Percentiles rank a stretch among this genome's conserved stretches.
These are phyloP conservation scores for Danionella cerebrum DNA, from an alignment of 2,113 vertebrate species.

Conservation along the genomic window DNA sequence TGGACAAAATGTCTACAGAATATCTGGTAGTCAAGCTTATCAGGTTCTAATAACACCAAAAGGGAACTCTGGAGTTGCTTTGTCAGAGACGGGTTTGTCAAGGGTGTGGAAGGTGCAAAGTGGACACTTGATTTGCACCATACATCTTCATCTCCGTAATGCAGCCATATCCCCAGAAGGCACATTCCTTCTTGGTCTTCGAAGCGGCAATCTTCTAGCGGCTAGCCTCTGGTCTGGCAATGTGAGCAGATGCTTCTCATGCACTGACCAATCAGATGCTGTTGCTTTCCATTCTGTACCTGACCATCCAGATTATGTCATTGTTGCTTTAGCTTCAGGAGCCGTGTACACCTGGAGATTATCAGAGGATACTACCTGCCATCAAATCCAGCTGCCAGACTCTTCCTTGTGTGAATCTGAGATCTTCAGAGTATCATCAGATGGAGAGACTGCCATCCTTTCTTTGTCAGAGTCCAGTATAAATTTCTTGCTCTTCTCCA, in stretches of 20 bases:
- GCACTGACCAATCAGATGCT: slow-evolving; percentile 43
- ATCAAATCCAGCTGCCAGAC: slow-evolving; percentile 58
- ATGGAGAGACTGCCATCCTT: slow-evolving; percentile 58
- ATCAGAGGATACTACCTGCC: slow-evolving; percentile 60
- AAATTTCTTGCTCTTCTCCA: slow-evolving; percentile 55
- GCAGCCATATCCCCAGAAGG: slow-evolving; percentile 62
- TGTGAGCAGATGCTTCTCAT: slow-evolving; percentile 60
- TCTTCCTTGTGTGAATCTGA: slow-evolving; percentile 42
- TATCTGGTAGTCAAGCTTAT: slow-evolving; percentile 50
- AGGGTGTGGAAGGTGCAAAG: slow-evolving; percentile 63
- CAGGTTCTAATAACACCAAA: slow-evolving; percentile 61
- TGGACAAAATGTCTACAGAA: slow-evolving; percentile 55
- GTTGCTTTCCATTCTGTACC: slow-evolving; percentile 58
- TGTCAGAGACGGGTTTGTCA: slow-evolving; percentile 53
- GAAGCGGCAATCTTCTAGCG: slow-evolving; percentile 56
- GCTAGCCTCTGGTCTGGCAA: slow-evolving; percentile 68
- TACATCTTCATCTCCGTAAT: slow-evolving; percentile 49
- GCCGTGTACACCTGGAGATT: slow-evolving; percentile 68
- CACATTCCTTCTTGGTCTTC: slow-evolving; percentile 66
- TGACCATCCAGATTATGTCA: slow-evolving; percentile 60
- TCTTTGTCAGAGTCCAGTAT: slow-evolving; percentile 45
- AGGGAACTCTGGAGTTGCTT: slow-evolving; percentile 55
- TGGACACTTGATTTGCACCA: slow-evolving; percentile 58
- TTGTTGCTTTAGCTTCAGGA: slow-evolving; percentile 58
- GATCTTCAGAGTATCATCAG: slow-evolving; percentile 55